Evolutionary conservation across 2,888 invertebrate genomes (phyloP).

Genomic region (Noctua pronuba): DNA sequence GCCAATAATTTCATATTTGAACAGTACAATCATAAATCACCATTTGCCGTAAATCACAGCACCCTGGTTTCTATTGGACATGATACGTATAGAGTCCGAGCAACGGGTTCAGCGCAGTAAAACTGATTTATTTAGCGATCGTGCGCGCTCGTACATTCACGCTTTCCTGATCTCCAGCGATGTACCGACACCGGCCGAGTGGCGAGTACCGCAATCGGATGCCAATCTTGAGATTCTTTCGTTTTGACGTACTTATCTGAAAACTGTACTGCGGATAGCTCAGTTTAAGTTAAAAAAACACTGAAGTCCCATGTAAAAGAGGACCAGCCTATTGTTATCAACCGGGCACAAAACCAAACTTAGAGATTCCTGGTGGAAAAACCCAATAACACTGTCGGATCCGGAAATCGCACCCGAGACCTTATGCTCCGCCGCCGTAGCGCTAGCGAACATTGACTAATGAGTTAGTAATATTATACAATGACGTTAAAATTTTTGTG

Average conservation of each 20-base stretch:
- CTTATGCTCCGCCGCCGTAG: neutral
- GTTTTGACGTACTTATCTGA: slow-evolving; percentile 27
- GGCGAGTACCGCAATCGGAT: slow-evolving; percentile 54
- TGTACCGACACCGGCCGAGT: slow-evolving; percentile 50
- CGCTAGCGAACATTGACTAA: neutral
- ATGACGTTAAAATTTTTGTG: too few species aligned
- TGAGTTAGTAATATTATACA: neutral
- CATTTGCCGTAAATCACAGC: slow-evolving; percentile 29
- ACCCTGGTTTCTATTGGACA: slow-evolving; percentile 35
- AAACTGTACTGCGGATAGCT: slow-evolving; percentile 15
- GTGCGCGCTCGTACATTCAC: slow-evolving; percentile 75
- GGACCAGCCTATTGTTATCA: neutral
- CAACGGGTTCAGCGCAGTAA: slow-evolving; percentile 58
- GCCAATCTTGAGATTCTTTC: slow-evolving; percentile 70
- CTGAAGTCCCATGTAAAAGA: neutral
- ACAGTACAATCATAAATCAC: slow-evolving; percentile 8
- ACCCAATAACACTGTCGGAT: neutral
- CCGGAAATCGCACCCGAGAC: neutral
- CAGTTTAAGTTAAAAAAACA: neutral
- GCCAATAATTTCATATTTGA: neutral
- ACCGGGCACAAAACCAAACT: neutral
- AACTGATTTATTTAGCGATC: slow-evolving; percentile 65
- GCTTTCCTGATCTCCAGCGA: slow-evolving; percentile 80
- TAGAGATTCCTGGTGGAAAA: neutral
- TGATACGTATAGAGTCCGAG: slow-evolving; percentile 48